Conservation (phyloP, 1,140 invertebrate genomes). For the Rhysida immarginata region DNA sequence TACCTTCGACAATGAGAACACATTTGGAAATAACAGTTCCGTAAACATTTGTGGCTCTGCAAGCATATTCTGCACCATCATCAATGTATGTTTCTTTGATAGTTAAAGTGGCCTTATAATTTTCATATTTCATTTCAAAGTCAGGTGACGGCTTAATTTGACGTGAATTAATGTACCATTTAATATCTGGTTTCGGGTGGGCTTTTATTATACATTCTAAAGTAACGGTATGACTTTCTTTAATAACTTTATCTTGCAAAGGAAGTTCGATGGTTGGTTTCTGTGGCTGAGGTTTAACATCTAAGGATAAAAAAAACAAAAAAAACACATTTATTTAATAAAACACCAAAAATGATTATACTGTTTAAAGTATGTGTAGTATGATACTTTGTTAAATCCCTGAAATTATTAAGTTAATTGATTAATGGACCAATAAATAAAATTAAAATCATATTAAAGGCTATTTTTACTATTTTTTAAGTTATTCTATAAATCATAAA, state of each 20-base stretch:
- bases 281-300: constrained; percentile 51
- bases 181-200: constrained; percentile 70
- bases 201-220: constrained; percentile 66
- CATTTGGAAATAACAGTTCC: constrained; percentile 64
- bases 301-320: background rate
- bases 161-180: constrained; percentile 79
- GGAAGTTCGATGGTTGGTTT: constrained; percentile 65
- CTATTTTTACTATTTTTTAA: too few relatives aligned
- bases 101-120: constrained; percentile 53
- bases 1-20: constrained; percentile 50
- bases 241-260: constrained; percentile 51
- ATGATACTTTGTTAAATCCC: too few relatives aligned
- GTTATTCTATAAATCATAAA: too few relatives aligned
- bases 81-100: constrained; percentile 49
- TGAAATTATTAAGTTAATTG: too few relatives aligned
- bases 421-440: too few relatives aligned
- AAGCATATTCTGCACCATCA: constrained; percentile 67
- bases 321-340: too few relatives aligned
- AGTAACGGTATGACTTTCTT: constrained; percentile 52
- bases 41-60: constrained; percentile 65
- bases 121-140: constrained; percentile 50
- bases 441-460: too few relatives aligned
- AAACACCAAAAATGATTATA: too few relatives aligned
- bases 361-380: too few relatives aligned
- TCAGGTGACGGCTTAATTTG: constrained; percentile 53